phyloP scores from a whole-genome alignment of 2,888 invertebrate genomes.

The Lepetodrilus schrolli region DNA sequence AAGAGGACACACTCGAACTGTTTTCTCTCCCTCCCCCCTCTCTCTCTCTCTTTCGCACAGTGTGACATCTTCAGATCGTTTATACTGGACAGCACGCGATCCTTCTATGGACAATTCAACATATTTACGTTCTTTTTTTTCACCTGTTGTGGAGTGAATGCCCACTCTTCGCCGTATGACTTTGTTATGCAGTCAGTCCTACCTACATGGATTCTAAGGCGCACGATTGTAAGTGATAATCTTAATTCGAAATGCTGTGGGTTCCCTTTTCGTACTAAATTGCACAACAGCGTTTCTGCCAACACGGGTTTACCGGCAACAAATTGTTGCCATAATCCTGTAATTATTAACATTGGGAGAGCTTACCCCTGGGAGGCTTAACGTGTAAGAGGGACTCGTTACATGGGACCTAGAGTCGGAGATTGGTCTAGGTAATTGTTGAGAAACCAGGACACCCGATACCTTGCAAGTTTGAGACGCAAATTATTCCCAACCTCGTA shows the following conservation, averaged over 20 bases:
- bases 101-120: too few relatives aligned
- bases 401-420: neutral
- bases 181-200: too few relatives aligned
- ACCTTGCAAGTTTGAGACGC: neutral
- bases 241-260: neutral
- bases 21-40: too few relatives aligned
- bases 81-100: too few relatives aligned
- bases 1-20: too few relatives aligned
- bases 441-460: neutral
- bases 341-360: slow-evolving; percentile 15
- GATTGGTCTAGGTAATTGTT: neutral
- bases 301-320: neutral
- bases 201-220: too few relatives aligned
- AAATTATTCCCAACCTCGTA: neutral
- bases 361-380: neutral
- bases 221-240: too few relatives aligned
- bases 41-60: too few relatives aligned
- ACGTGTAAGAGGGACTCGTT: slow-evolving; percentile 3
- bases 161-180: too few relatives aligned
- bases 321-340: slow-evolving; percentile 21
- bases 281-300: slow-evolving; percentile 19
- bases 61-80: too few relatives aligned
- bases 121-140: too few relatives aligned
- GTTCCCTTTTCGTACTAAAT: neutral
- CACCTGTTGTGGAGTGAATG: too few relatives aligned